Conservation (phyloP, 2,888 invertebrate genomes). For the Galerucella calmariensis region DNA sequence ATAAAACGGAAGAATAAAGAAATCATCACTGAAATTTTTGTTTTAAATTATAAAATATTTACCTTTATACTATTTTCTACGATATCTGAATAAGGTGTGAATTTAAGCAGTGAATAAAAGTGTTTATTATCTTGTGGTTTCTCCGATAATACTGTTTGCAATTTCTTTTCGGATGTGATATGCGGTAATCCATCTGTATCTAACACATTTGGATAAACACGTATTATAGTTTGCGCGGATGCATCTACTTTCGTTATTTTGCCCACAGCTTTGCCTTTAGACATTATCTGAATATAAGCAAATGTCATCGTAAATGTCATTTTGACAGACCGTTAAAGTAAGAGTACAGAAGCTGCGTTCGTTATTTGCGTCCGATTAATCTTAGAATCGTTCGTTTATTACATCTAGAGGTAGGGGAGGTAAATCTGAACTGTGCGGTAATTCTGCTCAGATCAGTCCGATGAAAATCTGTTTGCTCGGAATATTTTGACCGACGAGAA, state of each 20-base stretch:
- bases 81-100: constrained; percentile 51
- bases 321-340: background rate
- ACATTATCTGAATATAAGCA: constrained; percentile 12
- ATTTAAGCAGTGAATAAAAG: constrained; percentile 49
- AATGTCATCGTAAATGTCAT: background rate
- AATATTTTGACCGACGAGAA: too few relatives aligned
- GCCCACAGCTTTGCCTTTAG: constrained; percentile 10
- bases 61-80: constrained; percentile 40
- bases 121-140: constrained; percentile 37
- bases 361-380: too few relatives aligned
- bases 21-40: constrained; percentile 18
- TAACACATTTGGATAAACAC: constrained; percentile 47
- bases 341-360: too few relatives aligned
- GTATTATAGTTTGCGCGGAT: constrained; percentile 50
- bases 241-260: constrained; percentile 35
- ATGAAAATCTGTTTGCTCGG: too few relatives aligned
- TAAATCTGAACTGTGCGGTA: too few relatives aligned
- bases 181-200: constrained; percentile 38
- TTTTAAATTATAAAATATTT: background rate
- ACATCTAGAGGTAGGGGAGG: too few relatives aligned
- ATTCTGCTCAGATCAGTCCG: too few relatives aligned
- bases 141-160: constrained; percentile 40
- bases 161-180: constrained; percentile 44
- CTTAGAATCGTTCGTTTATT: too few relatives aligned
- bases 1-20: background rate